Percentiles rank a stretch among this genome's conserved stretches.
Evolutionary conservation across 2,888 invertebrate species (phyloP).

Genomic region (Ennomos quercinarius): DNA sequence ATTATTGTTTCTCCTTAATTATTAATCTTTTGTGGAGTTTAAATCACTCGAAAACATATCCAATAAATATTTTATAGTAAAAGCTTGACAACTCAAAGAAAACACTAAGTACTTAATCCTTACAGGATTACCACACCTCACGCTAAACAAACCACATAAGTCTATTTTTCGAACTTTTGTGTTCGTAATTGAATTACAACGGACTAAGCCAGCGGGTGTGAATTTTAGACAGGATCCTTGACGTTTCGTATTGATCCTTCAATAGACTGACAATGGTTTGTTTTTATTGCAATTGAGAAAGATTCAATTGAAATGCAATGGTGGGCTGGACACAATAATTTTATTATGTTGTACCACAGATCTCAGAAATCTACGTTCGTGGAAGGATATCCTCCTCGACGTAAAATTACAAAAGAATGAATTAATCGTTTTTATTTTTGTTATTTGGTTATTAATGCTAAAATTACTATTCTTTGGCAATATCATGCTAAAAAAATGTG

Average conservation of each 20-base stretch:
- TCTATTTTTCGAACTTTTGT: constrained; percentile 63
- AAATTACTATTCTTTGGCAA: too few relatives aligned
- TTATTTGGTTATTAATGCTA: too few relatives aligned
- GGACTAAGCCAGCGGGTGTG: constrained; percentile 59
- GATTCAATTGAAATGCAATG: constrained; percentile 19
- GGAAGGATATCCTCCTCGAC: constrained; percentile 19
- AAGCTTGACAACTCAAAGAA: constrained; percentile 25
- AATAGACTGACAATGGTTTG: constrained; percentile 31
- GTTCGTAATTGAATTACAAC: constrained; percentile 60
- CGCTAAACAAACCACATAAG: constrained; percentile 57
- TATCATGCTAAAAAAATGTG: too few relatives aligned
- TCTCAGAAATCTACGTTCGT: too few relatives aligned
- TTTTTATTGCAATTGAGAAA: constrained; percentile 37
- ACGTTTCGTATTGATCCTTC: constrained; percentile 33
- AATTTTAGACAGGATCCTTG: constrained; percentile 39
- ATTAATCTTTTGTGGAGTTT: constrained; percentile 4
- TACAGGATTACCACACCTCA: constrained; percentile 62
- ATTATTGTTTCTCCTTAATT: too few relatives aligned
- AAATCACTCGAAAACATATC: constrained; percentile 10
- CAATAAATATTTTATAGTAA: constrained; percentile 28
- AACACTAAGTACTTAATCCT: constrained; percentile 47
- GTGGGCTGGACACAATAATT: constrained; percentile 36
- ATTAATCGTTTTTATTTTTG: not conserved
- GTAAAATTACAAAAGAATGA: not conserved
- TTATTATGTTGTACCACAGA: not conserved